Conservation (phyloP, 2,797 vertebrate species). For the Otolemur crassicaudatus region DNA sequence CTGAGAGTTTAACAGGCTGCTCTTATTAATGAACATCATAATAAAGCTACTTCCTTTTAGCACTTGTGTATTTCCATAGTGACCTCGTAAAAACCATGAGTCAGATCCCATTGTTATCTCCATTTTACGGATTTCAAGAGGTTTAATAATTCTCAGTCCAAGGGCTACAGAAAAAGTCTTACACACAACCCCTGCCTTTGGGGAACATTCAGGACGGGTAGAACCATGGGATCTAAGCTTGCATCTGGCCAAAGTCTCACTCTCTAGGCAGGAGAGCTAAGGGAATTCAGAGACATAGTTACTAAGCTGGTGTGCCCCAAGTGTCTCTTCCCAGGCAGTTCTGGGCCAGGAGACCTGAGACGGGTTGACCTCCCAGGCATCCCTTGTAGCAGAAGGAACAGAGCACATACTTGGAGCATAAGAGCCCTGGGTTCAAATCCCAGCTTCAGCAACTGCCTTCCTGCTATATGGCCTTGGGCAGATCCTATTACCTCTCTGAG, state of each 20-base stretch:
- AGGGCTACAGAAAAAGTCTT: neutral
- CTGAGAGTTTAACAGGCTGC: neutral
- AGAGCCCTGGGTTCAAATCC: neutral
- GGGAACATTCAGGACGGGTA: neutral
- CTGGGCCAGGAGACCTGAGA: neutral
- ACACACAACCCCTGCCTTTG: neutral
- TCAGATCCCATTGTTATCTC: neutral
- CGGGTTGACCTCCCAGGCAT: neutral
- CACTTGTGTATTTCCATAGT: neutral
- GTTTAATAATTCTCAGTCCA: neutral
- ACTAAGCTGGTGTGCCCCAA: neutral
- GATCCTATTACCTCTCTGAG: neutral
- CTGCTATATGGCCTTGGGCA: neutral
- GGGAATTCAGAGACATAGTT: neutral
- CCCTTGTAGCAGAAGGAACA: neutral
- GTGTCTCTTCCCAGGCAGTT: neutral
- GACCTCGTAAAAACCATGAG: neutral
- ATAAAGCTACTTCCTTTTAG: neutral
- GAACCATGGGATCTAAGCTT: too few relatives aligned
- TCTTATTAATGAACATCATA: neutral
- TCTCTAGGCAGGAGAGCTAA: neutral
- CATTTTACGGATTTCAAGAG: neutral
- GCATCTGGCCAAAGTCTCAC: neutral
- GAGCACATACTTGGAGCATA: neutral
- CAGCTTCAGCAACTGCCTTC: neutral